Conservation (phyloP, 2,888 invertebrate species). For the Odontothrips loti region DNA sequence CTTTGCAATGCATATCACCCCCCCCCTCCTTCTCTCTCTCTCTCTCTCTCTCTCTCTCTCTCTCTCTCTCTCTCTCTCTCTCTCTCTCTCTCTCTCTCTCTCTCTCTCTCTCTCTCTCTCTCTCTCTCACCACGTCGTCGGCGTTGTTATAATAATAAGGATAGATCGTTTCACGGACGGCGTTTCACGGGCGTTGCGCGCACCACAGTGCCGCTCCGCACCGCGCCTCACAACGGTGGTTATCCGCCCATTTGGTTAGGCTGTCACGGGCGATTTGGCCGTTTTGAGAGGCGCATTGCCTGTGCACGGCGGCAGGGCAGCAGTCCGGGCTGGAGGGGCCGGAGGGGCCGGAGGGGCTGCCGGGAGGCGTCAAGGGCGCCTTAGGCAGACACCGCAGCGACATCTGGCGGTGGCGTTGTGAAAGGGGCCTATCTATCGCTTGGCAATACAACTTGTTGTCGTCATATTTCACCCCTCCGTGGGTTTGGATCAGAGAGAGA, state of each 20-base stretch:
- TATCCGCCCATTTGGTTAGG: neutral
- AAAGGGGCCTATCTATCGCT: neutral
- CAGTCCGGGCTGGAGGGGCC: neutral
- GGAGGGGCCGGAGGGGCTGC: neutral
- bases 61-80: too few species aligned
- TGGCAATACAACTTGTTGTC: neutral
- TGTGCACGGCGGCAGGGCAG: neutral
- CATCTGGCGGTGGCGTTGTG: neutral
- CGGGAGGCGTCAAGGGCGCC: neutral
- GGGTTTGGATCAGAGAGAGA: neutral
- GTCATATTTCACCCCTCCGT: neutral
- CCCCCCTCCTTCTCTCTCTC: too few species aligned
- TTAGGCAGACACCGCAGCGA: neutral
- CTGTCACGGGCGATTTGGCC: conserved; percentile 1
- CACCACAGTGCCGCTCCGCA: neutral
- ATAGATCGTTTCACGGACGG: too few species aligned
- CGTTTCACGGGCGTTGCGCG: neutral
- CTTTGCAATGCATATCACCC: too few species aligned
- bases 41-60: too few species aligned
- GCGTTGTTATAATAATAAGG: too few species aligned
- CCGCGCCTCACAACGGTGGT: neutral
- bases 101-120: too few species aligned
- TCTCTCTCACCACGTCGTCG: neutral
- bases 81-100: too few species aligned
- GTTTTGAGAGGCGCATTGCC: neutral